Evolutionary conservation across 2,888 invertebrate genomes (phyloP), one percentile per base, ranked within the genome.

Genomic region (Julus scanicus): DNA sequence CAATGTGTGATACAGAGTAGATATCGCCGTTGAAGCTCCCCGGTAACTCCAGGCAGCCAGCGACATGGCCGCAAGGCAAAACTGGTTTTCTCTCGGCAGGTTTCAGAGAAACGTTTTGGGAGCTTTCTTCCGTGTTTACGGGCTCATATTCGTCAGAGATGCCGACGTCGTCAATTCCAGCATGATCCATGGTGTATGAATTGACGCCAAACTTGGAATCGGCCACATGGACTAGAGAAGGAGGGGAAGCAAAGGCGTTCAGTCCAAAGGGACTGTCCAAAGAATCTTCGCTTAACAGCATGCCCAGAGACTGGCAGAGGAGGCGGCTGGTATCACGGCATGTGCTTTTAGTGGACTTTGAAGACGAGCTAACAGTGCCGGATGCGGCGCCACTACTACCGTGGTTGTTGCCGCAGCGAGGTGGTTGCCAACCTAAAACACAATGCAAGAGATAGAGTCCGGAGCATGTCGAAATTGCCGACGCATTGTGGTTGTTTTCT

Each of bases 1-100:
- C 91, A 84, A 96, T 94, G 90, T 95, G 94, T 0, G 94, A 94
- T 20, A 95, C 93, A 90, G 93, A 93, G 85, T 94, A 92, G 90
- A 94, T 93, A 83, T 93, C 93, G 88, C 92, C 92, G 37, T 93
- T 91, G 44, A 89, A 86, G 53, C 49, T 71, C 9, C 86, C 86
- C 0, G 88, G 89, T 13, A 89, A 57, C 71, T 89, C 89, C 11
- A 89, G 29, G 63, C 86, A 89, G 44, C 86, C 49, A 8, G 39
- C 39, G 13, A 86, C 86, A 15, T 86, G 29, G 15, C 84, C 63
- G n/a, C 71, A 63, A 13, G 71, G n/a, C n/a, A 29, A 13, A 15
- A 17, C 71, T 2, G 37, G 6, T 17, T 87, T 80, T 37, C 53
- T 80, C 20, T 87, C 80, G n/a, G 39, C 11, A 11, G 39, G n/a